A percentile compares a stretch with the other conserved stretches of the same genome.
Conservation (phyloP, 2,888 invertebrate genomes). For the Drosophila paranaensis region DNA sequence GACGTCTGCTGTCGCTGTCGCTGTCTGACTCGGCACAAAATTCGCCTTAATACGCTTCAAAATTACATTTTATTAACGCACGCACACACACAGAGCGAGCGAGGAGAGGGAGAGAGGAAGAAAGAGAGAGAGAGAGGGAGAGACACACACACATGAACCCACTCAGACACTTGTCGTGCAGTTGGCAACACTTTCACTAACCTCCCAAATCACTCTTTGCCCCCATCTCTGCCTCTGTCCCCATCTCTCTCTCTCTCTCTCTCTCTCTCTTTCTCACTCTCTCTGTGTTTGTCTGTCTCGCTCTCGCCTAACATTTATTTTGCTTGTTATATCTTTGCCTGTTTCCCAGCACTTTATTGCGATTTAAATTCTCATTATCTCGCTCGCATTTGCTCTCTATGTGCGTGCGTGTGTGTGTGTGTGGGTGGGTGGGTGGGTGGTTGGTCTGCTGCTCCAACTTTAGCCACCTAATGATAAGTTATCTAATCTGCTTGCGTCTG, state of each 20-base stretch:
- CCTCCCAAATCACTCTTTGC: conserved; percentile 21
- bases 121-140: not conserved
- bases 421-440: conserved; percentile 4
- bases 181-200: conserved; percentile 70
- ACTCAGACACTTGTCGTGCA: conserved; percentile 45
- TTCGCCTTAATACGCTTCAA: conserved; percentile 68
- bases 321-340: conserved; percentile 57
- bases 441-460: conserved; percentile 33
- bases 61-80: conserved; percentile 75
- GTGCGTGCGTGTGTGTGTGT: conserved; percentile 24
- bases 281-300: conserved; percentile 16
- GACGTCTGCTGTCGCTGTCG: conserved; percentile 47
- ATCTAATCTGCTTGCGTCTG: conserved; percentile 49
- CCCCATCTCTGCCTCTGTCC: not conserved
- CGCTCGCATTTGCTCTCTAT: conserved; percentile 2
- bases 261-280: conserved; percentile 17
- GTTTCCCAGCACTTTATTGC: conserved; percentile 65
- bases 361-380: conserved; percentile 74
- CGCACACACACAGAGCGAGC: conserved; percentile 44
- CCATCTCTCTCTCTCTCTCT: conserved; percentile 9
- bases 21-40: conserved; percentile 56
- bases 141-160: conserved; percentile 9
- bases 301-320: conserved; percentile 61
- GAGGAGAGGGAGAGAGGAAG: not conserved
- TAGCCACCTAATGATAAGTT: conserved; percentile 59